Evolutionary conservation across 1,140 invertebrate species (phyloP), one percentile per base, ranked within the genome.

Genomic region (Drosophila ercepeae): DNA sequence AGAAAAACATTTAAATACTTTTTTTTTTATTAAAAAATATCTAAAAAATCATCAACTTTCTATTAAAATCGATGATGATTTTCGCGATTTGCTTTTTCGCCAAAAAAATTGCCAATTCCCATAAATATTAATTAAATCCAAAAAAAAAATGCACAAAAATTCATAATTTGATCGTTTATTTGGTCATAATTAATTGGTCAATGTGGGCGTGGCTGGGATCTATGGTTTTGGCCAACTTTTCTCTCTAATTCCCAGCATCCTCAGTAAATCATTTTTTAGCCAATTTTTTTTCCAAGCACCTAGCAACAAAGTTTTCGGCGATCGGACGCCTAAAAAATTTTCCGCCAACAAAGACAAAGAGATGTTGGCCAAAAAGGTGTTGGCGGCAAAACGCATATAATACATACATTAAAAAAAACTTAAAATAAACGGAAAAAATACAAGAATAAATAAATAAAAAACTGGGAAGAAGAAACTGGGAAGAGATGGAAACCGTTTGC

Each of bases 271-370:
- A 63, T 42, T 6, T 34, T 19, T 1, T n/a, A 39, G 42, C 32
- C 8, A 39, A 21, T 21, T 42, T 42, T 18, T 18, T 34, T 46
- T 60, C 54, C 54, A 60, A 60, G 54, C 44, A 25, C 63, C 45
- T 67, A 52, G 63, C 63, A 67, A 67, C 63, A 65, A 39, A n/a
- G 23, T 23, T 23, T 36, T 25, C n/a, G 44, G 57, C 69, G 75
- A 76, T 76, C 74, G 57, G 51, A 46, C 27, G 75, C 54, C 67
- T n/a, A 75, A 67, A 57, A 73, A 81, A 76, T 73, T 82, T 81
- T 81, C 77, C 77, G 54, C 61, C 73, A 55, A 52, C 36, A 60
- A 49, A 57, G 16, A 36, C 11, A 18, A 55, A 65, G 3, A 27
- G 23, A n/a, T 32, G 14, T 39, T 4, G 1, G 36, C 36, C 36